phyloP scores from a whole-genome alignment of 2,888 invertebrate genomes.

The Drosophila pegasa region DNA sequence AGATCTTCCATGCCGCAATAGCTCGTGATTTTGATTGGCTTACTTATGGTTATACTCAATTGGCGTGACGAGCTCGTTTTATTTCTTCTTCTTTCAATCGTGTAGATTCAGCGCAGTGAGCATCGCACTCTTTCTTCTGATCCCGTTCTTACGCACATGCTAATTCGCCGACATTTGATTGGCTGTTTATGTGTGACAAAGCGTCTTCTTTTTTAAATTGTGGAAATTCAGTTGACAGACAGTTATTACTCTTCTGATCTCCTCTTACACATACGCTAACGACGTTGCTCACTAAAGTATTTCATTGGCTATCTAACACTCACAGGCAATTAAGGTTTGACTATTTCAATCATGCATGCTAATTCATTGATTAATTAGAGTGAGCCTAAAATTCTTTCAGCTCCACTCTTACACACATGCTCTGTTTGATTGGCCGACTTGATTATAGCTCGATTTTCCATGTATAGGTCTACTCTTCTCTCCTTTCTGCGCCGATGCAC shows the following conservation, averaged over 20 bases:
- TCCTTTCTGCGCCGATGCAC: too few species aligned
- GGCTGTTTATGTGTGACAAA: too few species aligned
- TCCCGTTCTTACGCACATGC: neutral
- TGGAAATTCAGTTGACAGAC: too few species aligned
- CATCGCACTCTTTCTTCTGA: neutral
- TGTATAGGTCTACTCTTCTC: neutral
- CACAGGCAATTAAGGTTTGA: neutral
- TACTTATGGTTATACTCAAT: neutral
- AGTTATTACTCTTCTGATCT: too few species aligned
- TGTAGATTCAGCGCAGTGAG: neutral
- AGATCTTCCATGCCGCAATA: too few species aligned
- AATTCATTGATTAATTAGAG: neutral
- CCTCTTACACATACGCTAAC: too few species aligned
- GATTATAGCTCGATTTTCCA: neutral
- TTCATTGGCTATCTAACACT: neutral
- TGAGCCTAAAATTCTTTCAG: neutral
- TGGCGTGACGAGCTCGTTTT: neutral
- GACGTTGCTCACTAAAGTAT: too few species aligned
- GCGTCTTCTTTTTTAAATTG: too few species aligned
- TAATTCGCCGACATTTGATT: too few species aligned
- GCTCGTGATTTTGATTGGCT: neutral
- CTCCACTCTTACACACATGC: neutral
- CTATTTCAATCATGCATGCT: neutral
- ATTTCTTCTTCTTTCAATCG: conserved; percentile 4
- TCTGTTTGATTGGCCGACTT: neutral